Evolutionary conservation across 2,797 vertebrate species (phyloP).

Genomic region (Hipposideros larvatus): DNA sequence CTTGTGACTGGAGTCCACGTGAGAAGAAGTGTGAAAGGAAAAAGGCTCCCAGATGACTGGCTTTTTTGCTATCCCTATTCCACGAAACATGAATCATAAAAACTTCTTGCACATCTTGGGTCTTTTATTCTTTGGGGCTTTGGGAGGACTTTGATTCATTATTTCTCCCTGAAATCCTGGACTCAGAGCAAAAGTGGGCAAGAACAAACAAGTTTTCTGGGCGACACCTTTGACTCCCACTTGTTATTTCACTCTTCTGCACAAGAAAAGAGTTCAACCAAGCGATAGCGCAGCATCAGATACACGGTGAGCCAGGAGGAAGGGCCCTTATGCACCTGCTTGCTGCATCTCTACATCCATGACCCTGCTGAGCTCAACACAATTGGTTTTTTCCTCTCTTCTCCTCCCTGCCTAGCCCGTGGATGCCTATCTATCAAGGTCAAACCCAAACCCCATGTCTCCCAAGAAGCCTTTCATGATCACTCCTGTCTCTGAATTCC

Average conservation of each 20-base stretch:
- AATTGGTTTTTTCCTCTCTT: background rate
- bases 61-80: background rate
- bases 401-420: background rate
- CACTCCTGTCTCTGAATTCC: background rate
- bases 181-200: background rate
- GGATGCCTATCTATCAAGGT: background rate
- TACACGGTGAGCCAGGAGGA: fast-evolving
- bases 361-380: background rate
- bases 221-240: background rate
- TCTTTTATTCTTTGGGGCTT: background rate
- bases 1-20: background rate
- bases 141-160: background rate
- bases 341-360: fast-evolving
- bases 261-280: background rate
- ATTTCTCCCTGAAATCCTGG: background rate
- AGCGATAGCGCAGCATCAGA: background rate
- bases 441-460: background rate
- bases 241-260: background rate
- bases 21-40: background rate
- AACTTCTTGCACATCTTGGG: background rate
- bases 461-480: background rate
- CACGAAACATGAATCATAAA: background rate
- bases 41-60: background rate
- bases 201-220: background rate
- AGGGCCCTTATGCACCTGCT: background rate